phyloP scores from a whole-genome alignment of 2,113 vertebrate species.

The Isichthys henryi region DNA sequence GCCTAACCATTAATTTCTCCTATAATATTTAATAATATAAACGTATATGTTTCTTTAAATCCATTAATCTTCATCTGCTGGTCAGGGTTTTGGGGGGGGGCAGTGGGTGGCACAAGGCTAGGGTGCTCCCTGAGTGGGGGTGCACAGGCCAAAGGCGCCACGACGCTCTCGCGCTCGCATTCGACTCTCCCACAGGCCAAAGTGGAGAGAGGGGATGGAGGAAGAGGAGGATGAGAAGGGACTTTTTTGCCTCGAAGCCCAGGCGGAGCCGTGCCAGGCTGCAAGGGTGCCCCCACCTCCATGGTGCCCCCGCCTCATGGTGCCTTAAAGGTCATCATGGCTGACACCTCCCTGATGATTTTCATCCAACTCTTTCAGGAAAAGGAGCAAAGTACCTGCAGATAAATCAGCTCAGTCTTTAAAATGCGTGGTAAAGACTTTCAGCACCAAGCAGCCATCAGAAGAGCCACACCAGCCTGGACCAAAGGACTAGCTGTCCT shows the following conservation, averaged over 20 bases:
- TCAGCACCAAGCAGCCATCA: background rate
- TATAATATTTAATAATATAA: background rate
- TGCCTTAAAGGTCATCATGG: background rate
- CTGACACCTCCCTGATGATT: background rate
- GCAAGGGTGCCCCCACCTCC: background rate
- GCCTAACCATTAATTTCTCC: background rate
- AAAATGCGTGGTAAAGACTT: background rate
- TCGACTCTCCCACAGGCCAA: background rate
- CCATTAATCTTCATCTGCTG: background rate
- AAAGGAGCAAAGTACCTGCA: background rate
- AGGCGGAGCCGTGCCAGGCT: background rate
- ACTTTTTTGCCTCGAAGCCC: too few species aligned
- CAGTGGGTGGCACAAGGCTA: too few species aligned
- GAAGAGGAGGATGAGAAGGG: background rate
- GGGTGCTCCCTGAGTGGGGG: background rate
- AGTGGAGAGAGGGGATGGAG: background rate
- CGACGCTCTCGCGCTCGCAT: background rate
- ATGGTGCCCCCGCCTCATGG: background rate
- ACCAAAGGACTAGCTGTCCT: background rate
- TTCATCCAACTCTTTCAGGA: background rate
- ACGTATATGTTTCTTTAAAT: background rate
- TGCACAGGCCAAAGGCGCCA: background rate
- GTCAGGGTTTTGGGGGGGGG: background rate
- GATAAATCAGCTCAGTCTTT: background rate
- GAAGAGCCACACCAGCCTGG: background rate